Evolutionary conservation across 2,797 vertebrate genomes (phyloP).

Genomic region (Cyclura pinguis): DNA sequence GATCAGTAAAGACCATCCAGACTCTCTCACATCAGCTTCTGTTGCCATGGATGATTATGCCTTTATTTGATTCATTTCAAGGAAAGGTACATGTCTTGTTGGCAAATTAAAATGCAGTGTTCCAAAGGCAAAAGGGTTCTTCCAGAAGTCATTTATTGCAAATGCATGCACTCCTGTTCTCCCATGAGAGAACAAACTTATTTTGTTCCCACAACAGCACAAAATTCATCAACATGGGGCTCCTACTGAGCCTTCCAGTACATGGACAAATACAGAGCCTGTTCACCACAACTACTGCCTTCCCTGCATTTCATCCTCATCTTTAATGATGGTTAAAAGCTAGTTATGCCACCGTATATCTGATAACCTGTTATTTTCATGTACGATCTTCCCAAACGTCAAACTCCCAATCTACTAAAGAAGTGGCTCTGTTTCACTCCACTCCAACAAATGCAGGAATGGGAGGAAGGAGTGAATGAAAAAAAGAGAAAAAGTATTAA

Average conservation of each 20-base stretch:
- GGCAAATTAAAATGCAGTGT: neutral
- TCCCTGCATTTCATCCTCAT: neutral
- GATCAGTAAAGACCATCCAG: neutral
- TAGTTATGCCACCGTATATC: neutral
- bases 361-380: neutral
- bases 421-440: neutral
- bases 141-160: neutral
- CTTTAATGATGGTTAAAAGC: neutral
- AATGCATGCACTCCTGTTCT: neutral
- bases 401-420: neutral
- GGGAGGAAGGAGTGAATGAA: neutral
- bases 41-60: neutral
- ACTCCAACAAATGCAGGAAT: neutral
- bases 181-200: neutral
- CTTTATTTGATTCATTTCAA: slow-evolving; percentile 3
- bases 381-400: neutral
- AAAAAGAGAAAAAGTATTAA: neutral
- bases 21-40: neutral
- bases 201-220: neutral
- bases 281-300: no score
- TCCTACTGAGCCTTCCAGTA: neutral
- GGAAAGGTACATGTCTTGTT: neutral
- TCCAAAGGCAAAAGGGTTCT: neutral
- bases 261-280: neutral
- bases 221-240: neutral